Evolutionary conservation across 2,113 vertebrate species (phyloP).

Genomic region (Pipa parva): DNA sequence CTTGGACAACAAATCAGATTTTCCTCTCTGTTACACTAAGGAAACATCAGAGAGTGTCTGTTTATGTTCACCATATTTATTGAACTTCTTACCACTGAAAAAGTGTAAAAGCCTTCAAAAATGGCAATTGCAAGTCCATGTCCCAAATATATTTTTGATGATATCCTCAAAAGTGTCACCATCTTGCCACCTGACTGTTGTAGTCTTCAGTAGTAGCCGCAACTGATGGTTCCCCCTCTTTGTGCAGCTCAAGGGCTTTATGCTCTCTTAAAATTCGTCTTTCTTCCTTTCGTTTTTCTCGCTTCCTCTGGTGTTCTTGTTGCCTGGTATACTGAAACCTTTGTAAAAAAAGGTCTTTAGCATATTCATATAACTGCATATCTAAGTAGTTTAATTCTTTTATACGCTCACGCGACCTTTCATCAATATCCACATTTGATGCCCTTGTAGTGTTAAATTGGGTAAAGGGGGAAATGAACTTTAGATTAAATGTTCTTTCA

Average conservation of each 20-base stretch:
- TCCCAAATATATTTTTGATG: constrained; percentile 2
- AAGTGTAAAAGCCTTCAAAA: constrained; percentile 23
- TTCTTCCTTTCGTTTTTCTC: constrained; percentile 78
- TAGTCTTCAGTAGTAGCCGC: constrained; percentile 88
- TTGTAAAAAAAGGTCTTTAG: constrained; percentile 92
- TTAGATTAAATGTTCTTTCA: constrained; percentile 94
- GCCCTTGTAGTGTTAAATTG: constrained; percentile 93
- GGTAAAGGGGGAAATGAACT: constrained; percentile 93
- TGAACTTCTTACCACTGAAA: neutral
- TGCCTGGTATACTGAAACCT: constrained; percentile 89
- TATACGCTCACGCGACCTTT: constrained; percentile 74
- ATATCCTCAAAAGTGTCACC: constrained; percentile 65
- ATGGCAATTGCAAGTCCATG: constrained; percentile 13
- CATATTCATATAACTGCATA: constrained; percentile 88
- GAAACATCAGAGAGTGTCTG: neutral
- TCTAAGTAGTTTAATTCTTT: constrained; percentile 91
- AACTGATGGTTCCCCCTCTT: constrained; percentile 51
- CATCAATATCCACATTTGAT: constrained; percentile 86
- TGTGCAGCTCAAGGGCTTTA: constrained; percentile 63
- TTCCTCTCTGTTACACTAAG: neutral
- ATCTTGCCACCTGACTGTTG: constrained; percentile 88
- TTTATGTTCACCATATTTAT: constrained; percentile 10
- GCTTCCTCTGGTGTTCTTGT: constrained; percentile 78
- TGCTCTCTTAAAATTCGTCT: constrained; percentile 76
- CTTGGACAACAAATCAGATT: neutral